A percentile compares a stretch with the other conserved stretches of the same genome.
phyloP scores from a whole-genome alignment of 2,113 vertebrate species.

The Tricholaema leucomelas region DNA sequence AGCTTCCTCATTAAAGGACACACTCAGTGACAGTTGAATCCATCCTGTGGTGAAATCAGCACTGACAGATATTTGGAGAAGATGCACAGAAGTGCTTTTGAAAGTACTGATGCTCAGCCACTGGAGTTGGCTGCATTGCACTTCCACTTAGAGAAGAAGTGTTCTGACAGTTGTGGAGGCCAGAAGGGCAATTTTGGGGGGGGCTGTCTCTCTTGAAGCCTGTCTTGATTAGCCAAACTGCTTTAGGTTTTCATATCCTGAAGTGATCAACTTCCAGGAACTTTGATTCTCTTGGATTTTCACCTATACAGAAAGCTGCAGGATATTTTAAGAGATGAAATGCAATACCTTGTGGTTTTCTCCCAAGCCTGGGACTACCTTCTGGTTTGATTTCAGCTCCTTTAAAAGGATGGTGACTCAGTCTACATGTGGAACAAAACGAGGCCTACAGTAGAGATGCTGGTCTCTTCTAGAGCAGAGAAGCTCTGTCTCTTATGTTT shows the following conservation, averaged over 20 bases:
- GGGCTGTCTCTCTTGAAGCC: not conserved
- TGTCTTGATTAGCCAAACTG: not conserved
- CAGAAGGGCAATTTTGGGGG: fast-evolving
- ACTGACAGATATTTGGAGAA: not conserved
- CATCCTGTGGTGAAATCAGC: not conserved
- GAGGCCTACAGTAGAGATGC: not conserved
- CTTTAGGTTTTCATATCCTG: fast-evolving
- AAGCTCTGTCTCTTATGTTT: not conserved
- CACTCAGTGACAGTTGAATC: not conserved
- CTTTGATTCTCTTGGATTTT: not conserved
- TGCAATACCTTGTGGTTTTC: not conserved
- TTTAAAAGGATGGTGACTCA: not conserved
- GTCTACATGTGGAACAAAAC: not conserved
- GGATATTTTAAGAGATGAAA: not conserved
- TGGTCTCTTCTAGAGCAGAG: not conserved
- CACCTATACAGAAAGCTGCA: not conserved
- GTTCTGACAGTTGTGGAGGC: not conserved
- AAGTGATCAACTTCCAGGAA: not conserved
- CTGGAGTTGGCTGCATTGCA: not conserved
- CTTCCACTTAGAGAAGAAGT: not conserved
- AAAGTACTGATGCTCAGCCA: not conserved
- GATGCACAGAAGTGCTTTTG: not conserved
- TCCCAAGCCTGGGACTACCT: not conserved
- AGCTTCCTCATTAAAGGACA: not conserved
- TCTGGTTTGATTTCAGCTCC: not conserved